A percentile compares a stretch with the other conserved stretches of the same genome.
Evolutionary conservation across 2,888 invertebrate species (phyloP).

Genomic region (Strigamia transsilvanica): DNA sequence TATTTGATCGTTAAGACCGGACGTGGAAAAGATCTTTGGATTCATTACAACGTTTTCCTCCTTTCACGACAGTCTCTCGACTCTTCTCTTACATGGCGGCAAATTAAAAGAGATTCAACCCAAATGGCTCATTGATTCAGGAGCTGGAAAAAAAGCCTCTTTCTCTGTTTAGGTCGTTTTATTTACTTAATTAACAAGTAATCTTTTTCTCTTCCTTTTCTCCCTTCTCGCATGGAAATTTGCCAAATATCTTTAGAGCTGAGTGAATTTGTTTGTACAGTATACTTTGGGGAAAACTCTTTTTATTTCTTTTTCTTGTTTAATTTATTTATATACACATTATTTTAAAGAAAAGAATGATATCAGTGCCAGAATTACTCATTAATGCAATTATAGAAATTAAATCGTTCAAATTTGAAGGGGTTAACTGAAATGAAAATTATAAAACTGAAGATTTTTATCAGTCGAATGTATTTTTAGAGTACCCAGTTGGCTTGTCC

Average conservation of each 20-base stretch:
- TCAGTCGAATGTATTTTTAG: slow-evolving; percentile 5
- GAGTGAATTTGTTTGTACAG: slow-evolving; percentile 18
- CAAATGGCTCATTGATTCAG: slow-evolving; percentile 35
- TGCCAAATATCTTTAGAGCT: slow-evolving; percentile 17
- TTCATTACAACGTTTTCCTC: background rate
- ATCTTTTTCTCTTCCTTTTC: slow-evolving; percentile 22
- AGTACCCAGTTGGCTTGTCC: slow-evolving; percentile 2
- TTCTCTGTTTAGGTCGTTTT: slow-evolving; percentile 31
- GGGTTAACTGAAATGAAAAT: background rate
- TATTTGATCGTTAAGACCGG: slow-evolving; percentile 27
- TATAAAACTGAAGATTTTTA: background rate
- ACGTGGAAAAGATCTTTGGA: background rate
- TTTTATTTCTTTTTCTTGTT: background rate
- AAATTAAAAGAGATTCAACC: slow-evolving; percentile 38
- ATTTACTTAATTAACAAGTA: slow-evolving; percentile 38
- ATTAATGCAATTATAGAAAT: background rate
- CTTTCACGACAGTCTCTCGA: background rate
- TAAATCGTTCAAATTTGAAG: background rate
- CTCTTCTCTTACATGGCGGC: slow-evolving; percentile 24
- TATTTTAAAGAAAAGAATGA: background rate
- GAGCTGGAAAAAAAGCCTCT: background rate
- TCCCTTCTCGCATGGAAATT: slow-evolving; percentile 9
- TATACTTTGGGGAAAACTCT: background rate
- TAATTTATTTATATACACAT: background rate
- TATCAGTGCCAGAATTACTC: background rate